Evolutionary conservation across 2,113 vertebrate genomes (phyloP).

Genomic region (Leptobrachium leishanense): DNA sequence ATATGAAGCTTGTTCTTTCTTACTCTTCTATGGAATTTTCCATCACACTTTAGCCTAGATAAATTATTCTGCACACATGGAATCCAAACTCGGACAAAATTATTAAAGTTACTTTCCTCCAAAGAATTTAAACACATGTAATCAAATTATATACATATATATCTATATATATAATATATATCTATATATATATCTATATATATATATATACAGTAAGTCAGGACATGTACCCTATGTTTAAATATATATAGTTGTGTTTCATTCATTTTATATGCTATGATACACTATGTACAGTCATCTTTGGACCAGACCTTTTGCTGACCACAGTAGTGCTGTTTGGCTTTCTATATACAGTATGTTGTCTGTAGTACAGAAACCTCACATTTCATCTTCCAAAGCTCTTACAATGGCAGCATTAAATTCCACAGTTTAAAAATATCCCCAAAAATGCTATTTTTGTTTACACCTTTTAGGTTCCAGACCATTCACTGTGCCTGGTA

Average conservation of each 20-base stretch:
- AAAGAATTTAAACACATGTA: neutral
- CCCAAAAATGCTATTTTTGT: slow-evolving; percentile 59
- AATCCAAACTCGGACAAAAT: neutral
- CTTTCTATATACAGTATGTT: slow-evolving; percentile 59
- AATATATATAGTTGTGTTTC: slow-evolving; percentile 19
- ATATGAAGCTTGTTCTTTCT: neutral
- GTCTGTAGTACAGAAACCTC: slow-evolving; percentile 65
- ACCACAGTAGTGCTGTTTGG: slow-evolving; percentile 60
- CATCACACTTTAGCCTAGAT: neutral
- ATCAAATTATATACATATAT: neutral
- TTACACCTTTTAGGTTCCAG: slow-evolving; percentile 55
- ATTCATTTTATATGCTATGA: slow-evolving; percentile 50
- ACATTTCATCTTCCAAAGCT: slow-evolving; percentile 61
- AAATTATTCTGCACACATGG: neutral
- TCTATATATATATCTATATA: neutral
- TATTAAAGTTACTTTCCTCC: neutral
- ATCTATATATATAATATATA: neutral
- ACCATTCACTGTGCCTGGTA: slow-evolving; percentile 50
- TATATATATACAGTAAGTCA: neutral
- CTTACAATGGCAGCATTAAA: slow-evolving; percentile 57
- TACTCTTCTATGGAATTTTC: slow-evolving; percentile 24
- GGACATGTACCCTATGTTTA: slow-evolving; percentile 40
- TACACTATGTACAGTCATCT: slow-evolving; percentile 33
- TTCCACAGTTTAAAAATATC: slow-evolving; percentile 59
- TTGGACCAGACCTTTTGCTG: slow-evolving; percentile 61